Evolutionary conservation across 2,888 invertebrate genomes (phyloP).

Genomic region (Conomelus anceps): DNA sequence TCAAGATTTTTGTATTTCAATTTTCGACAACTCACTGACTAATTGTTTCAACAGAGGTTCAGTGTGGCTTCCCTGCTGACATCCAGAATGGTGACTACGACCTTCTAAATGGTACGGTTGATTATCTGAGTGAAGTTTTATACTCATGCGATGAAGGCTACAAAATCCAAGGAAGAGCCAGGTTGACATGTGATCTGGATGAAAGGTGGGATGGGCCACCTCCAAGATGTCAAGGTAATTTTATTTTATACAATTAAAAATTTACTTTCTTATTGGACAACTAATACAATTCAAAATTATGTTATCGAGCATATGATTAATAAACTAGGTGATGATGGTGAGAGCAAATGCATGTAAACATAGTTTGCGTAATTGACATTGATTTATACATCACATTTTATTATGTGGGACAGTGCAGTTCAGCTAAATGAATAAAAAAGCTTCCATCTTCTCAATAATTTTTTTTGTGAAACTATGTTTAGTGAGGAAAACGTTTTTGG

Average conservation of each 20-base stretch:
- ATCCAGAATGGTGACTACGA: constrained; percentile 74
- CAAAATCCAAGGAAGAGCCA: constrained; percentile 74
- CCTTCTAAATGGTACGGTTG: constrained; percentile 75
- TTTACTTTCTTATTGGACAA: too few relatives aligned
- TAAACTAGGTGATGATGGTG: too few relatives aligned
- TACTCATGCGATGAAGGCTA: constrained; percentile 77
- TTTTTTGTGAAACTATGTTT: too few relatives aligned
- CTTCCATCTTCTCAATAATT: too few relatives aligned
- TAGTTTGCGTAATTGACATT: too few relatives aligned
- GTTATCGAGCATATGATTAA: too few relatives aligned
- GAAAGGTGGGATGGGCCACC: constrained; percentile 92
- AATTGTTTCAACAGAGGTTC: constrained; percentile 57
- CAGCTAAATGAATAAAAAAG: too few relatives aligned
- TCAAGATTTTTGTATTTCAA: background rate
- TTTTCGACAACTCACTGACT: background rate
- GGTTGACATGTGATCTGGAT: constrained; percentile 83
- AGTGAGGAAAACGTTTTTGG: too few relatives aligned
- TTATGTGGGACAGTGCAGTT: too few relatives aligned
- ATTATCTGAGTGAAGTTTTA: constrained; percentile 79
- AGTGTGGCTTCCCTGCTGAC: constrained; percentile 83
- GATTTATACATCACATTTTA: too few relatives aligned
- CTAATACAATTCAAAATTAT: too few relatives aligned
- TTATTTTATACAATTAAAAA: constrained; percentile 3
- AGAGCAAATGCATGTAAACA: too few relatives aligned
- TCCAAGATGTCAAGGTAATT: constrained; percentile 73